Evolutionary conservation across 92 coral and sea anemone species (phyloP).

Genomic region (Metridium senile): DNA sequence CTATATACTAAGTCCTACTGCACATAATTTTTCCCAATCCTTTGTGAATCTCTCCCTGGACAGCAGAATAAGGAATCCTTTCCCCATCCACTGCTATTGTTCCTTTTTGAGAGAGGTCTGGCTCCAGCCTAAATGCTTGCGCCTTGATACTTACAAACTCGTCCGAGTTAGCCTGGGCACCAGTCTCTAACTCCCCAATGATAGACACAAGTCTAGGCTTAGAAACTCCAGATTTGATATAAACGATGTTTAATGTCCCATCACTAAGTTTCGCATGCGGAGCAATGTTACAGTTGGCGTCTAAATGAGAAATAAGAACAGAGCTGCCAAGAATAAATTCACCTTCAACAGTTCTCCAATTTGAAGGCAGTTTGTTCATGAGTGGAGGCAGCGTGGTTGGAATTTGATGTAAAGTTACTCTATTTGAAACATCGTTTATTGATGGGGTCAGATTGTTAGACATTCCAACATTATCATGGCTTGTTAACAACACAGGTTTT

Average conservation of each 20-base stretch:
- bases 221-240: conserved; percentile 64
- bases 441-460: conserved; percentile 19
- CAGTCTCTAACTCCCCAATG: conserved; percentile 79
- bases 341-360: conserved; percentile 85
- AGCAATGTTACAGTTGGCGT: conserved; percentile 60
- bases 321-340: conserved; percentile 76
- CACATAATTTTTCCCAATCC: conserved; percentile 90
- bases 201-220: conserved; percentile 55
- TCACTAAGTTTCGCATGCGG: conserved; percentile 88
- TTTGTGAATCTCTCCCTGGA: conserved; percentile 87
- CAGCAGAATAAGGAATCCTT: conserved; percentile 60
- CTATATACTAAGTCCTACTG: too few relatives aligned
- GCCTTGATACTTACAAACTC: conserved; percentile 68
- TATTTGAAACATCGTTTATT: conserved; percentile 4
- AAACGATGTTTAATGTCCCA: conserved; percentile 69
- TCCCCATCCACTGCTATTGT: conserved; percentile 92
- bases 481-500: not conserved
- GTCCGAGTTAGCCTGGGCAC: conserved; percentile 66
- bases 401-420: conserved; percentile 22
- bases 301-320: conserved; percentile 73
- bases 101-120: conserved; percentile 66
- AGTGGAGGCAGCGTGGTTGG: conserved; percentile 63
- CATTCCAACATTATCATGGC: conserved; percentile 29
- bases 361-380: conserved; percentile 59
- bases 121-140: conserved; percentile 89